A percentile compares a stretch with the other conserved stretches of the same genome.
Conservation (phyloP, 2,888 invertebrate genomes). For the Agriopis aurantiaria region DNA sequence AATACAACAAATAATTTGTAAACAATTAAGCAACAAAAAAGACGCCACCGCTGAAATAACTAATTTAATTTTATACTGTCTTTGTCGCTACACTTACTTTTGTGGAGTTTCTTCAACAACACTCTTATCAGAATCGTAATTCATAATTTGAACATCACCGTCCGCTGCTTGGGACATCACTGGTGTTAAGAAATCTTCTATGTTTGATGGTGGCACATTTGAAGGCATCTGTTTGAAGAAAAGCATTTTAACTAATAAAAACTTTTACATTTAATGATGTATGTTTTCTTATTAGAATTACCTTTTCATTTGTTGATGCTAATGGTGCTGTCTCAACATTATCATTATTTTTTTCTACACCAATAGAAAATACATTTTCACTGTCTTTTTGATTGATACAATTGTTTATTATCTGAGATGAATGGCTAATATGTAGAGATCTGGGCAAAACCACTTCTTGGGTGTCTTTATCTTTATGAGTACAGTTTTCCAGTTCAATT, state of each 20-base stretch:
- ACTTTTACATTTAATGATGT: background rate
- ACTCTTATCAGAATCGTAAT: constrained; percentile 73
- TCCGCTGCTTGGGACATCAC: constrained; percentile 48
- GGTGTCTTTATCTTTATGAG: constrained; percentile 38
- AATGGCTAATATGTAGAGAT: constrained; percentile 14
- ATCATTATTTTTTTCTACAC: constrained; percentile 61
- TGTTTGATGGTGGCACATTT: constrained; percentile 38
- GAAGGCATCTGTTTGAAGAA: constrained; percentile 38
- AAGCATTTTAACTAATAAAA: background rate
- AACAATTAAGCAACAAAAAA: background rate
- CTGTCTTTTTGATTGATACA: constrained; percentile 62
- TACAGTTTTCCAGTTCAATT: constrained; percentile 28
- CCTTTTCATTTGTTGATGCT: constrained; percentile 43
- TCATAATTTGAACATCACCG: constrained; percentile 45
- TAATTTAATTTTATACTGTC: too few species aligned
- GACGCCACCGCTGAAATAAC: too few species aligned
- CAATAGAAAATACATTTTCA: constrained; percentile 75
- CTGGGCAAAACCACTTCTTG: constrained; percentile 40
- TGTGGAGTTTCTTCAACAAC: constrained; percentile 83
- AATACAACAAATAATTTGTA: background rate
- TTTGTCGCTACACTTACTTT: constrained; percentile 63
- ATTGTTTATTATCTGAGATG: constrained; percentile 38
- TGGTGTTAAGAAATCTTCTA: constrained; percentile 64
- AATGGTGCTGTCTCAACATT: constrained; percentile 39
- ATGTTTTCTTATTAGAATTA: background rate